Base-by-base conservation (phyloP, 2,113 vertebrate species). In the Ciconia stormi region DNA sequence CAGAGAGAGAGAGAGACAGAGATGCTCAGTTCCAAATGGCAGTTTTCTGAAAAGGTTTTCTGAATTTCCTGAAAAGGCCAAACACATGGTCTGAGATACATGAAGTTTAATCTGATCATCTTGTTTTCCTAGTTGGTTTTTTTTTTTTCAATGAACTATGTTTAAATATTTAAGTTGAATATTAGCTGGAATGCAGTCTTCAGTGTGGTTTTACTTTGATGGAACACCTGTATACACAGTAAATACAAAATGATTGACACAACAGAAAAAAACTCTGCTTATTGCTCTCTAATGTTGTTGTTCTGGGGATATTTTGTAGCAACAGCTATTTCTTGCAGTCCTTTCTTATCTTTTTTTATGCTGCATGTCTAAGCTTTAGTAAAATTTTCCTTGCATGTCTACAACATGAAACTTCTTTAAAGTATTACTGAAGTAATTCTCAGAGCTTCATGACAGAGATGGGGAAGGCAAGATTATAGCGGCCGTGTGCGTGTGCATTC, bases 401-500 rank as follows among this genome's bases (percentile, higher is more conserved):
- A 30, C 30, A 88, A 59, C 10, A 46, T 30, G 20, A 89, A 52
- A 49, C 9, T 80, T 93, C 18, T 9, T n/a, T 47, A 19, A 86
- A 62, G 18, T 58, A 30, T 20, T 76, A 16, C 10, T 52, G n/a
- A 82, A 69, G 25, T 42, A 59, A 26, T 82, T 85, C 27, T 77
- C 44, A 87, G 46, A 49, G 19, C 13, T 82, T 78, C 20, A 19
- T 52, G 32, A 47, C 20, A 52, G 26, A 82, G 17, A 47, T 52
- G 7, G 7, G 12, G 22, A 78, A 77, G 8, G 12, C 8, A 70
- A 49, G 34, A 5, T 70, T 85, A 32, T 9, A 42, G 25, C 2
- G 1, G 6, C 10, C 7, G 1, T 46, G 21, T 55, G 16, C 6
- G 7, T 8, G 7, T 36, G 13, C 17, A 58, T 53, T 53, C 13